Conservation (phyloP, 2,888 invertebrate genomes). For the Ophraella communa region DNA sequence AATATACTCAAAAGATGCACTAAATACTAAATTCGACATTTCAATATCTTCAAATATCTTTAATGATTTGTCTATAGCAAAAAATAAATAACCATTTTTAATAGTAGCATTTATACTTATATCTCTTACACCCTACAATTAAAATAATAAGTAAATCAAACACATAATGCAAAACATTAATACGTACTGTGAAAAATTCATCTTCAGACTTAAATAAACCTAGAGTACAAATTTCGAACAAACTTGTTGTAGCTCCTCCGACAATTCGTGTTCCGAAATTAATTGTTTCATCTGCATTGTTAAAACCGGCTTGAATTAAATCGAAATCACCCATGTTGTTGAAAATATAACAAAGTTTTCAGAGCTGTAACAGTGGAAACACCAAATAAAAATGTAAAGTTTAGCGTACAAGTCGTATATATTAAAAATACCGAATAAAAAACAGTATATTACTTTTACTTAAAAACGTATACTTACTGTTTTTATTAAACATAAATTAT, state of each 20-base stretch:
- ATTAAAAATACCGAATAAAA: no score
- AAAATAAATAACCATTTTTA: constrained; percentile 31
- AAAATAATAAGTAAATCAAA: neutral
- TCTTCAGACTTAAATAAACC: constrained; percentile 50
- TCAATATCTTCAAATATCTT: constrained; percentile 36
- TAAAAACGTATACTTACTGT: no score
- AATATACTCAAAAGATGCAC: constrained; percentile 26
- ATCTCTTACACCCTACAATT: constrained; percentile 25
- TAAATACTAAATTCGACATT: constrained; percentile 31
- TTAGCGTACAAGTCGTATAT: no score
- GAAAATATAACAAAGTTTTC: neutral
- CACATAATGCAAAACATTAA: neutral
- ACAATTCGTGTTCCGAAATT: constrained; percentile 62
- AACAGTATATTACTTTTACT: no score
- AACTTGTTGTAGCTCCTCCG: constrained; percentile 53
- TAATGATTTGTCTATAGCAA: constrained; percentile 31
- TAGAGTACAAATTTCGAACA: constrained; percentile 62
- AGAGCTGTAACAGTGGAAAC: no score
- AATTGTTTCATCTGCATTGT: constrained; percentile 62
- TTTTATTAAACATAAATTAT: no score
- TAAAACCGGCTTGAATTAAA: constrained; percentile 59
- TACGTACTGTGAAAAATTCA: constrained; percentile 15
- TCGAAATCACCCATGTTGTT: constrained; percentile 42
- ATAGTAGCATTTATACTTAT: constrained; percentile 28
- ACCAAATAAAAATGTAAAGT: no score